phyloP scores from a whole-genome alignment of 2,888 invertebrate species.

The Catocala nupta region DNA sequence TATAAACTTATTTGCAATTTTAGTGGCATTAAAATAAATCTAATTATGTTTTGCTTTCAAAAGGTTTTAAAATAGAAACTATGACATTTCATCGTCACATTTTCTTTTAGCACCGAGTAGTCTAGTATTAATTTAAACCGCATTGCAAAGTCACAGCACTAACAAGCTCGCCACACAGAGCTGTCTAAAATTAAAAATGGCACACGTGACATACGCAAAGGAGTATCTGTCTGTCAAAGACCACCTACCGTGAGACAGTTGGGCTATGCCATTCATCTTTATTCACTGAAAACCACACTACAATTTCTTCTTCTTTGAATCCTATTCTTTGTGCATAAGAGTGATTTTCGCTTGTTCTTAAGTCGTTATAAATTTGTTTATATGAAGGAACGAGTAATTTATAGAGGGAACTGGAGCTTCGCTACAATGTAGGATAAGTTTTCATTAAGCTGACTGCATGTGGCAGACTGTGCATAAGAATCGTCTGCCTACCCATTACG shows the following conservation, averaged over 20 bases:
- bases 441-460: constrained; percentile 10
- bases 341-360: constrained; percentile 18
- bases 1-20: too few relatives aligned
- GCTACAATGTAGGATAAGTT: constrained; percentile 7
- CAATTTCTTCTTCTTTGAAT: not conserved
- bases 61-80: too few relatives aligned
- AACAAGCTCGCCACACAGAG: constrained; percentile 17
- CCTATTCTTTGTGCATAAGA: accelerated
- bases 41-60: too few relatives aligned
- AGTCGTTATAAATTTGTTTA: constrained; percentile 33
- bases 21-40: too few relatives aligned
- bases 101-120: not conserved
- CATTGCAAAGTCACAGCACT: constrained; percentile 10
- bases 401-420: constrained; percentile 56
- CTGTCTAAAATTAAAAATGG: constrained; percentile 76
- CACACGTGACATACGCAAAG: constrained; percentile 62
- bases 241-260: constrained; percentile 78
- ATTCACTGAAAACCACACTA: constrained; percentile 62
- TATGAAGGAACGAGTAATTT: constrained; percentile 69
- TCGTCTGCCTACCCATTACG: not conserved
- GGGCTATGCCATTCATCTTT: constrained; percentile 80
- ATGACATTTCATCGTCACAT: not conserved
- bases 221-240: constrained; percentile 82
- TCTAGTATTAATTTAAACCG: not conserved
- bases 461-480: not conserved